These are phyloP conservation scores for Falco rusticolus DNA, from an alignment of 2,797 vertebrate species.

Conservation along the genomic window DNA sequence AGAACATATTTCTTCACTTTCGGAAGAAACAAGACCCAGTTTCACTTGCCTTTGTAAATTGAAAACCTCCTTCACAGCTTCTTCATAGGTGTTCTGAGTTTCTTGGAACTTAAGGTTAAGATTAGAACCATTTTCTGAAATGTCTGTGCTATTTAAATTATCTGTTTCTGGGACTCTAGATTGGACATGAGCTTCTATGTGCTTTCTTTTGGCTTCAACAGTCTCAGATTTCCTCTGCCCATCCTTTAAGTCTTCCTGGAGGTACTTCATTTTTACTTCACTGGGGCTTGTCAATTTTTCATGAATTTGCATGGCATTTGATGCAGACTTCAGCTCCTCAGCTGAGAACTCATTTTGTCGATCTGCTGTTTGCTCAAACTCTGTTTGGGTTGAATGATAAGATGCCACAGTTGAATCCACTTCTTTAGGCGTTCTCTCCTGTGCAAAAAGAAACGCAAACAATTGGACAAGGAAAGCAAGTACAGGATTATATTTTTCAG, in stretches of 20 bases:
- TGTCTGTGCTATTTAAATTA: conserved; percentile 63
- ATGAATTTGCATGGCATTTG: conserved; percentile 9
- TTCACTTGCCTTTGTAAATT: conserved; percentile 78
- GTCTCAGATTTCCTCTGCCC: conserved; percentile 82
- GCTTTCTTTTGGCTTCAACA: conserved; percentile 82
- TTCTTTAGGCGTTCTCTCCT: conserved; percentile 75
- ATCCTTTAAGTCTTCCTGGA: conserved; percentile 82
- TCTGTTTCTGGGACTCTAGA: conserved; percentile 42
- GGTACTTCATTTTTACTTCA: conserved; percentile 78
- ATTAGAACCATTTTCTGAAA: conserved; percentile 86
- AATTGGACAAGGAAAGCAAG: not conserved
- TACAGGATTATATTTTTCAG: not conserved
- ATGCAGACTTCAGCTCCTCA: conserved; percentile 51
- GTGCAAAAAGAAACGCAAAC: not conserved
- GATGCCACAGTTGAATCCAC: conserved; percentile 81
- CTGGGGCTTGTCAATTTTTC: conserved; percentile 52
- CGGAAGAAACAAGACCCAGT: conserved; percentile 48
- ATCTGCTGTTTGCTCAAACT: conserved; percentile 74
- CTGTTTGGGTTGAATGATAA: conserved; percentile 83
- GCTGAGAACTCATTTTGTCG: conserved; percentile 52
- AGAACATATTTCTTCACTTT: conserved; percentile 49
- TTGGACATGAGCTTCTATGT: conserved; percentile 81
- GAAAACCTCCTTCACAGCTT: conserved; percentile 83
- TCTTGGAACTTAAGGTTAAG: conserved; percentile 86
- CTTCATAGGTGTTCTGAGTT: conserved; percentile 83